phyloP scores from a whole-genome alignment of 2,113 vertebrate species.

The Vidua macroura region DNA sequence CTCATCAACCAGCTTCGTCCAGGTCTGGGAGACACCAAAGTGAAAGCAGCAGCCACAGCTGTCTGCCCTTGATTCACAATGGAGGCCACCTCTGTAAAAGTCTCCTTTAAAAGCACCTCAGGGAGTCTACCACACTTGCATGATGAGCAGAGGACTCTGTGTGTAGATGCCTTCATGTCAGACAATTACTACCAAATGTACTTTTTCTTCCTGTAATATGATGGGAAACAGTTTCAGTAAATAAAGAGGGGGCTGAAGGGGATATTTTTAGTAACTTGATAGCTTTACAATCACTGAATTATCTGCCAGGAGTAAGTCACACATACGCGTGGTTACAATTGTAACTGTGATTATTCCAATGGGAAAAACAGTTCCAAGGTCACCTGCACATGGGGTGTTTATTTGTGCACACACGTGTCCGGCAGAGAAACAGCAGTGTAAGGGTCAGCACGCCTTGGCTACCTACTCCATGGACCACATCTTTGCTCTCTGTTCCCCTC shows the following conservation, averaged over 20 bases:
- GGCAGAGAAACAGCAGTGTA: not conserved
- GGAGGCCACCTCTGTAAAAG: not conserved
- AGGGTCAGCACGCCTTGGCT: not conserved
- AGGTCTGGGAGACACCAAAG: not conserved
- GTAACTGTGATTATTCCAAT: not conserved
- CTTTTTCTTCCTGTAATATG: not conserved
- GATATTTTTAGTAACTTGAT: constrained; percentile 22
- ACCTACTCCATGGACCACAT: not conserved
- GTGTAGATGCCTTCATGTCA: not conserved
- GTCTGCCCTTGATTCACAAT: not conserved
- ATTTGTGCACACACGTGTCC: not conserved
- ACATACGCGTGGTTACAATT: not conserved
- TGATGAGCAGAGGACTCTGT: not conserved
- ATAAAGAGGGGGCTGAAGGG: not conserved
- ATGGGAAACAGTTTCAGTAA: not conserved
- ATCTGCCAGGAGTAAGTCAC: not conserved
- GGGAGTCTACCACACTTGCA: not conserved
- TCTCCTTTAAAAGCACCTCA: not conserved
- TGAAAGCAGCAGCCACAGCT: not conserved
- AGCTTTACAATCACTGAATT: constrained; percentile 4
- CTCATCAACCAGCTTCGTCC: rapidly evolving
- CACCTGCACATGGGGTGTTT: not conserved
- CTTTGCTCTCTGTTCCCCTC: not conserved
- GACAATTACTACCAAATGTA: not conserved
- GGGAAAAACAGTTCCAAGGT: not conserved